These are phyloP conservation scores for Crotalus helleri DNA, from an alignment of 2,113 vertebrate genomes.

Conservation along the genomic window DNA sequence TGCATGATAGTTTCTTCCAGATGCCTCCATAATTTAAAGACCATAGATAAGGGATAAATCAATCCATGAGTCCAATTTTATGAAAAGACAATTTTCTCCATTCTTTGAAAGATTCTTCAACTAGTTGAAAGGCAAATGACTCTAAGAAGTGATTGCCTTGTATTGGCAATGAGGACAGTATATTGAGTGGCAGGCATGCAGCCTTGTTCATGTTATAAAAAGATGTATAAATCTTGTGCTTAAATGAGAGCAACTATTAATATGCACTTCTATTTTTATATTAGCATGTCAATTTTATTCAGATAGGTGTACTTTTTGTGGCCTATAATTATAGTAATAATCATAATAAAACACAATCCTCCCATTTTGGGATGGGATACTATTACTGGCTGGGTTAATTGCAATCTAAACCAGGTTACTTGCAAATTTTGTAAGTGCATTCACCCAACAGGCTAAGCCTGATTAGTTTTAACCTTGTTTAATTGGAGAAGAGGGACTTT, in stretches of 20 bases:
- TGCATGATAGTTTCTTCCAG: neutral
- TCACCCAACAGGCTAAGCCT: neutral
- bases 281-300: neutral
- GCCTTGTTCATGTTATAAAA: neutral
- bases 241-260: neutral
- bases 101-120: neutral
- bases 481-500: neutral
- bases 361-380: neutral
- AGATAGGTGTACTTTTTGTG: neutral
- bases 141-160: neutral
- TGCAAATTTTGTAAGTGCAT: neutral
- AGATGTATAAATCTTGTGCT: neutral
- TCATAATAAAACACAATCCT: neutral
- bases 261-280: neutral
- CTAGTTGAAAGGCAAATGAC: neutral
- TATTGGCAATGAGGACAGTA: neutral
- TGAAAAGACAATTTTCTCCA: neutral
- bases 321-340: neutral
- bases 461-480: neutral
- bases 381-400: neutral
- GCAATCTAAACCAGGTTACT: neutral
- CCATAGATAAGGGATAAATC: neutral
- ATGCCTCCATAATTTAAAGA: neutral
- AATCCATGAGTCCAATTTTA: neutral
- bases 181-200: neutral